Base-by-base conservation (phyloP, 2,888 invertebrate genomes). In the Rugalucina vietnamica region DNA sequence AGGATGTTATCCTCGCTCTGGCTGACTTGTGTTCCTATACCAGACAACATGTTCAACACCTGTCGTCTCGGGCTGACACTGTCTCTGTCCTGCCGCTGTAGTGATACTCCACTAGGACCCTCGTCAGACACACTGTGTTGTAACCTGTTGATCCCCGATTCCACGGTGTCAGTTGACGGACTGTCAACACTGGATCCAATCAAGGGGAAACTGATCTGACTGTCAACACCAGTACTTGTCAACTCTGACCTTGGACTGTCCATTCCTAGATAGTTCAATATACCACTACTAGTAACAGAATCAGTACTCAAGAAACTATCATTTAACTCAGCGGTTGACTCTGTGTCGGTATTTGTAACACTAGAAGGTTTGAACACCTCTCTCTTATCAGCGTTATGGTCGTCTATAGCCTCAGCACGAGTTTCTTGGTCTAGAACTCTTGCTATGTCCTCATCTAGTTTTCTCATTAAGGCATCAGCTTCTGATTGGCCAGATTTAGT, bases 361-460 rank as follows among this genome's bases (percentile, higher is more conserved):
- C 27, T 82, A 60, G 88, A 79, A 3, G 79, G 84, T 80, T 84
- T 85, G 32, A 85, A 50, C 2, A 73, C 32, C n/a, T 88, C 85
- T 43, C 85, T 88, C 79, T 93, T 93, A 81, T 92, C 92, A 21
- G 93, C 91, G 84, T 92, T 93, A 82, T 93, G 93, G 74, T 92
- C 92, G 0, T 83, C 71, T 3, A 73, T 77, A 14, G 76, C 71
- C 18, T 82, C 86, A 2, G 85, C 77, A 10, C 57, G 36, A 32
- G 29, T 36, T 65, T 93, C 93, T 70, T 91, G 89, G 3, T 90
- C 91, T 24, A 93, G 85, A 36, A 93, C 92, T 37, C 91, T 84
- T 3, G 92, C 92, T 21, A 94, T 94, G 85, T 94, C 94, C 69
- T 90, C 91, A 87, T 94, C 94, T 21, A 94, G 88, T 54, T 93